Base-by-base conservation (phyloP, 2,113 vertebrate genomes). In the Rynchops niger region DNA sequence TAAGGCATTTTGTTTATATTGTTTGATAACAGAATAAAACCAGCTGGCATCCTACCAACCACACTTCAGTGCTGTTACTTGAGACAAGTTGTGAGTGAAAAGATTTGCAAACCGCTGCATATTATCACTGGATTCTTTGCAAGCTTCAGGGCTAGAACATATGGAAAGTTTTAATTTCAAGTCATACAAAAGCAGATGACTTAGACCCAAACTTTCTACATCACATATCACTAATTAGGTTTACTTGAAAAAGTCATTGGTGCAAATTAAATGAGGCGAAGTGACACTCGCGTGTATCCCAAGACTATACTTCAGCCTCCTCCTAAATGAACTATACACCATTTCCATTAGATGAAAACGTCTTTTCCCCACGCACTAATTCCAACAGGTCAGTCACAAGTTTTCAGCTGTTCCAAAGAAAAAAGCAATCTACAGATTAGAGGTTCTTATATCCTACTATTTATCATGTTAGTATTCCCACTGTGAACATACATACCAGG, bases 401-500 rank as follows among this genome's bases (percentile, higher is more conserved):
- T 67, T 67, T 61, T 83, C 80, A 86, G 29, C 65, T 71, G 45
- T 47, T 71, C 65, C 56, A 52, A 74, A 61, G 22, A 49, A 76
- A 90, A 8, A 90, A 52, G 6, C 10, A 9, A 30, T 42, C 61
- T 52, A 27, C 20, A 89, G 18, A 32, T 19, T 2, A 50, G 16
- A 80, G 45, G 5, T 70, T 83, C 55, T 67, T 90, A 8, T 1
- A 52, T 11, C 25, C 25, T 13, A 5, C 69, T 71, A 23, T 19
- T 69, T 47, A 16, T 16, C 11, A 9, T 1, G 3, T 70, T 14
- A 34, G 42, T 19, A 42, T 74, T 61, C 61, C 77, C 38, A 38
- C 11, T 1, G 2, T 26, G 29, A 79, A 79, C 15, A 36, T 30
- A 98, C 98, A 21, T 98, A 99, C 98, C 99, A 99, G 96, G 98